Evolutionary conservation across 2,888 invertebrate genomes (phyloP), one percentile per base, ranked within the genome.

Genomic region (Tachystola acroxantha): DNA sequence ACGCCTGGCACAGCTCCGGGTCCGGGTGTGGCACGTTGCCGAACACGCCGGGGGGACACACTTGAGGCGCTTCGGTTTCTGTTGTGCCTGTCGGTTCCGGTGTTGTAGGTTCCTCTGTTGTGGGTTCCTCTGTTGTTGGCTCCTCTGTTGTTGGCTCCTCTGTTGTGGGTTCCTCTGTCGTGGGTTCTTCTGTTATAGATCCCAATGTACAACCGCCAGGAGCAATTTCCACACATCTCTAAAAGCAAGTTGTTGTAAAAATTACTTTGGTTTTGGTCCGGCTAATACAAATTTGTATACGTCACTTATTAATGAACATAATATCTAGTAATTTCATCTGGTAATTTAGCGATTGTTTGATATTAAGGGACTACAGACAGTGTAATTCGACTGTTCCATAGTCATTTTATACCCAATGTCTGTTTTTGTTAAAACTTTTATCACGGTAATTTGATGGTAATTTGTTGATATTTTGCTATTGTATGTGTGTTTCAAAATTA

Each of bases 1-100:
- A 70, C 0, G 51, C 46, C 22, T 60, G 38, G 26, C 72, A 73
- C 0, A 31, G 14, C 0, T 50, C 43, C 0, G 71, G 70, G 27
- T 50, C 43, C 0, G 71, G 70, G 11, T 27, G 27, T 1, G 27
- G 10, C 0, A 64, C 32, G 12, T 62, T 60, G 2, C 60, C 65
- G n/a, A 51, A 45, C 0, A 45, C 39, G 2, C 47, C 57, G 2
- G 37, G 36, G 2, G 54, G 54, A 37, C 9, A n/a, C 7, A 7
- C 7, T n/a, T 24, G 5, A 6, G 24, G 7, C 7, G 10, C 11
- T 26, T 10, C 26, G 10, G 26, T 10, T 10, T 31, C 35, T 10
- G 7, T 10, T 26, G 34, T 34, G n/a, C n/a, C n/a, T 3, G 11
- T 30, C 5, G 16, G 25, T 16, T 42, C 35, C 1, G 29, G 25